Conservation (phyloP, 2,113 vertebrate genomes). For the Lutjanus erythropterus region DNA sequence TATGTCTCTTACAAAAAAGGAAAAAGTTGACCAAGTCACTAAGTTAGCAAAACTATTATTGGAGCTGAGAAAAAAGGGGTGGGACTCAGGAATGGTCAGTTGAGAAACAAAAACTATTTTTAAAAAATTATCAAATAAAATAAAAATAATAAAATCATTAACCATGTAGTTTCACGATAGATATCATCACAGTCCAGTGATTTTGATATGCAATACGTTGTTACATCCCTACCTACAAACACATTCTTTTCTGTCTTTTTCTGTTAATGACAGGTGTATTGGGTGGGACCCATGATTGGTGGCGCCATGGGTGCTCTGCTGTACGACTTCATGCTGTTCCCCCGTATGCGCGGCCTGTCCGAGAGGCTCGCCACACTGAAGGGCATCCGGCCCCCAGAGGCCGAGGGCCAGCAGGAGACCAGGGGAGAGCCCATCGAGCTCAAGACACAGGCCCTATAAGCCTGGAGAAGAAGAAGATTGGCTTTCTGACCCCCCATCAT, state of each 20-base stretch:
- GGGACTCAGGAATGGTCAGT: too few species aligned
- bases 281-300: slow-evolving; percentile 94
- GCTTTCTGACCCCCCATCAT: slow-evolving; percentile 55
- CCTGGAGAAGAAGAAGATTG: slow-evolving; percentile 60
- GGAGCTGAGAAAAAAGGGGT: too few species aligned
- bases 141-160: too few species aligned
- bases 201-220: too few species aligned
- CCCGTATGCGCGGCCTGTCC: slow-evolving; percentile 89
- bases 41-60: too few species aligned
- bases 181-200: too few species aligned
- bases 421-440: slow-evolving; percentile 92
- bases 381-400: slow-evolving; percentile 85
- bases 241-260: slow-evolving; percentile 5
- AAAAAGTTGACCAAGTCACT: too few species aligned
- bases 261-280: slow-evolving; percentile 88
- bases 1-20: too few species aligned
- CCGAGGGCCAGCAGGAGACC: slow-evolving; percentile 86
- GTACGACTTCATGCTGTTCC: slow-evolving; percentile 95
- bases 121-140: too few species aligned
- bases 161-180: too few species aligned
- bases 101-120: too few species aligned
- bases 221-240: too few species aligned
- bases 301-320: slow-evolving; percentile 89
- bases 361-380: slow-evolving; percentile 93
- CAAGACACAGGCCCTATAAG: slow-evolving; percentile 94